Evolutionary conservation across 2,888 invertebrate genomes (phyloP), one percentile per base, ranked within the genome.

Genomic region (Pristionchus japonicus): DNA sequence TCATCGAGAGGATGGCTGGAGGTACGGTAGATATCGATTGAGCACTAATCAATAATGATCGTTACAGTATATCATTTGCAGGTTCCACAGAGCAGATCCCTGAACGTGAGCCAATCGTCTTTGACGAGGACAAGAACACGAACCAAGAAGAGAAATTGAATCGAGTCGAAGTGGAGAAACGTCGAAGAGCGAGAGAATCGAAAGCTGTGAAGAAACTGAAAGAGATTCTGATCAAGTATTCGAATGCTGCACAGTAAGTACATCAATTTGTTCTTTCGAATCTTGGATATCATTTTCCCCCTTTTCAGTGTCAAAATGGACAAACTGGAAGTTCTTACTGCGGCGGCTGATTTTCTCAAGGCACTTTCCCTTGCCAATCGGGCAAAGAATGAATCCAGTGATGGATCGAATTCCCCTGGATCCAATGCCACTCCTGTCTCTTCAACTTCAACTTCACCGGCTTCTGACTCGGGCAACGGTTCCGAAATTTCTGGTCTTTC

Each of bases 21-120:
- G 74, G 74, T 74, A 40, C 74, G 74, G 74, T 70, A 70, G 70
- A 64, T 74, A n/a, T n/a, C 74, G 37, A 74, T n/a, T 43, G 15
- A 11, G 17, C 20, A n/a, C 37, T 74, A 43, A 17, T 17, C 1
- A n/a, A 74, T 67, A 34, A 17, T 34, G n/a, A n/a, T n/a, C n/a
- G n/a, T n/a, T n/a, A n/a, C n/a, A n/a, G n/a, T n/a, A 34, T 17
- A 27, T 15, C 31, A 67, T 34, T 67, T 67, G 11, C 34, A 67
- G 67, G 3, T 67, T 34, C 67, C 1, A 17, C 31, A 15, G 17
- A 31, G 31, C 13, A 34, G 31, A 67, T 31, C 34, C 17, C 34
- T 13, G 34, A 34, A n/a, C 67, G 67, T 34, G 67, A 67, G 31
- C 34, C 67, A 6, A 67, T 34, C 1, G 67, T 17, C 34, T 34